Percentiles rank a stretch among this genome's conserved stretches.
These are phyloP conservation scores for Lagodon rhomboides DNA, from an alignment of 2,797 vertebrate species.

Conservation along the genomic window DNA sequence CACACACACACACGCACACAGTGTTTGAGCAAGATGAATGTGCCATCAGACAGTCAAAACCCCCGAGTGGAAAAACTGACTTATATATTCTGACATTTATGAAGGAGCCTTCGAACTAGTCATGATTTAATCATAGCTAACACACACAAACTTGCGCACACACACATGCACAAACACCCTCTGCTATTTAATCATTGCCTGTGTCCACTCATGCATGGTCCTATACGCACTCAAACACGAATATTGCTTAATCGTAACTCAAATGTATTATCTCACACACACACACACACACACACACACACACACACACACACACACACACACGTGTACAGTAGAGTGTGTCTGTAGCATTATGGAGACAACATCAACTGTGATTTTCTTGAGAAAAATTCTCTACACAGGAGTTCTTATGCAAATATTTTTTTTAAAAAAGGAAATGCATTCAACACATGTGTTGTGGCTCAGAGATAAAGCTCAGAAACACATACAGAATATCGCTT, in stretches of 20 bases:
- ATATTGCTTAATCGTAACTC: neutral
- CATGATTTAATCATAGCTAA: conserved; percentile 58
- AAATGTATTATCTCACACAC: neutral
- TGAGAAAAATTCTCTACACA: neutral
- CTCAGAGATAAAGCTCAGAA: too few species aligned
- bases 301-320: neutral
- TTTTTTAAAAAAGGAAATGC: too few species aligned
- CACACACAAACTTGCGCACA: conserved; percentile 4
- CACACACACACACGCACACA: conserved; percentile 16
- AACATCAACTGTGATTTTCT: neutral
- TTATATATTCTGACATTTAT: conserved; percentile 69
- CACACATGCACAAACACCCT: neutral
- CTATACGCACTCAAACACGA: neutral
- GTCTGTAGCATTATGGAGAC: neutral
- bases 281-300: neutral
- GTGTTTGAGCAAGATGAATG: conserved; percentile 52
- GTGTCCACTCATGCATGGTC: conserved; percentile 1
- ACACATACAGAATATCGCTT: too few species aligned
- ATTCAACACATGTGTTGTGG: too few species aligned
- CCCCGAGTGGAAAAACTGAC: conserved; percentile 50
- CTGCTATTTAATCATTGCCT: conserved; percentile 29
- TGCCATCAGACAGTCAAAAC: conserved; percentile 47
- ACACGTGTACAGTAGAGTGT: neutral
- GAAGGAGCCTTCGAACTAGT: conserved; percentile 57
- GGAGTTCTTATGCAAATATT: too few species aligned